Percentiles rank a stretch among this genome's conserved stretches.
Evolutionary conservation across 2,113 vertebrate species (phyloP).

Genomic region (Albula goreensis): DNA sequence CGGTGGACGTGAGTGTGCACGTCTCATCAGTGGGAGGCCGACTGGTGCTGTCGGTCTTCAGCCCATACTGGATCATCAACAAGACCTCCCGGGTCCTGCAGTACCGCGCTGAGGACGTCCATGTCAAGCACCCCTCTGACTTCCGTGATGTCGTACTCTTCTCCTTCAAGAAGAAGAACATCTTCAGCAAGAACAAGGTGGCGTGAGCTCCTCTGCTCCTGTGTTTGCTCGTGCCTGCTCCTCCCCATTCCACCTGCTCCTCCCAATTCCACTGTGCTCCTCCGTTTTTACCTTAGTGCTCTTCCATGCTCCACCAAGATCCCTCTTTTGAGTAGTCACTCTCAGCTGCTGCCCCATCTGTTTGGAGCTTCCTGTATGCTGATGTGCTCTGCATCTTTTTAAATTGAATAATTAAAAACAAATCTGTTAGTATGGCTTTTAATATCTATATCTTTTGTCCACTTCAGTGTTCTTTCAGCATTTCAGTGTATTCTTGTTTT

Average conservation of each 20-base stretch:
- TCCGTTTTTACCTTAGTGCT: background rate
- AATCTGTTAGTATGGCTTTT: too few species aligned
- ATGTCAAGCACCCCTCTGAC: constrained; percentile 88
- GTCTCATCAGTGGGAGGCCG: constrained; percentile 53
- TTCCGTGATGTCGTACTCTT: constrained; percentile 87
- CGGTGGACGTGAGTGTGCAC: constrained; percentile 78
- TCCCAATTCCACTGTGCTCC: background rate
- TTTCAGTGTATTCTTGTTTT: background rate
- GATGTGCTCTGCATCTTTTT: background rate
- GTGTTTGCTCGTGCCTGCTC: too few species aligned
- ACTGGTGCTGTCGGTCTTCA: constrained; percentile 81
- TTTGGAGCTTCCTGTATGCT: background rate
- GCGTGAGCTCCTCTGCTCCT: background rate
- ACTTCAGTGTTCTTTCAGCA: background rate
- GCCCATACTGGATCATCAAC: constrained; percentile 97
- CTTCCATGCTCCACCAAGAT: too few species aligned
- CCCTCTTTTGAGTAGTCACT: background rate
- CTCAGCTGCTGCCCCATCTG: background rate
- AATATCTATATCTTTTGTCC: too few species aligned
- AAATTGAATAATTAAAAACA: background rate
- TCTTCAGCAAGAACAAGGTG: constrained; percentile 96
- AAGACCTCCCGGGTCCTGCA: constrained; percentile 90
- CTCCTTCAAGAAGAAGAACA: constrained; percentile 90
- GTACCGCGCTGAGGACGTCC: constrained; percentile 84
- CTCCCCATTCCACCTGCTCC: background rate